Evolutionary conservation across 2,113 vertebrate genomes (phyloP), one percentile per base, ranked within the genome.

Genomic region (Cariama cristata): DNA sequence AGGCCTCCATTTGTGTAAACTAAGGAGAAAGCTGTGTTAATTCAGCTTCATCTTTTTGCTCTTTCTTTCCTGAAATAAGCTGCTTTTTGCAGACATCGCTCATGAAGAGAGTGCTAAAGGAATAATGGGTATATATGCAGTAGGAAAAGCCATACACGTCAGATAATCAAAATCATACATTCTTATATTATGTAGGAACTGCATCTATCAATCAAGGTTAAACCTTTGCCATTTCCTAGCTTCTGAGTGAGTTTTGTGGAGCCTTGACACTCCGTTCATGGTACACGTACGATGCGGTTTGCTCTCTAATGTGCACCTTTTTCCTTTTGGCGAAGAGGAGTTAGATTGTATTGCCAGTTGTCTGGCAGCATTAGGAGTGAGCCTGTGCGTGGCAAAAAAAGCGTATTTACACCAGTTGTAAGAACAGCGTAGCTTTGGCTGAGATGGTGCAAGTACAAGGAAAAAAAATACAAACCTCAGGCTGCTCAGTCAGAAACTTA

Each of bases 261-360:
- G 45, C 75, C n/a, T 9, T 38, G 33, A 7, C 20, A 0, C 28
- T 8, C 4, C 7, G 3, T 38, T n/a, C 9, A 6, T 5, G 8
- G 58, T 23, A 17, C 20, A 4, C 8, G 1, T 33, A 21, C 6
- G 21, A 0, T 18, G 44, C 24, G 21, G 24, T 58, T 45, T 27
- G 44, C 44, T 33, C 77, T 45, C 40, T 19, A 45, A 69, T 17
- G 3, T 1, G 15, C 42, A 33, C 1, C n/a, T 49, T 62, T 40
- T 35, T 27, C 30, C 42, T 71, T 32, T 45, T 27, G 64, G 22
- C 5, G 1, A 22, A 64, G 52, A 23, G 27, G 26, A 22, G 11
- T 20, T 11, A 24, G 53, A 49, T 8, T 23, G 24, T 9, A 1
- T 33, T 69, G 44, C 22, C 35, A 14, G 45, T 21, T 59, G 45